Percentiles rank a stretch among this genome's conserved stretches.
These are phyloP conservation scores for Bostrychus sinensis DNA, from an alignment of 2,113 vertebrate genomes.

Conservation along the genomic window DNA sequence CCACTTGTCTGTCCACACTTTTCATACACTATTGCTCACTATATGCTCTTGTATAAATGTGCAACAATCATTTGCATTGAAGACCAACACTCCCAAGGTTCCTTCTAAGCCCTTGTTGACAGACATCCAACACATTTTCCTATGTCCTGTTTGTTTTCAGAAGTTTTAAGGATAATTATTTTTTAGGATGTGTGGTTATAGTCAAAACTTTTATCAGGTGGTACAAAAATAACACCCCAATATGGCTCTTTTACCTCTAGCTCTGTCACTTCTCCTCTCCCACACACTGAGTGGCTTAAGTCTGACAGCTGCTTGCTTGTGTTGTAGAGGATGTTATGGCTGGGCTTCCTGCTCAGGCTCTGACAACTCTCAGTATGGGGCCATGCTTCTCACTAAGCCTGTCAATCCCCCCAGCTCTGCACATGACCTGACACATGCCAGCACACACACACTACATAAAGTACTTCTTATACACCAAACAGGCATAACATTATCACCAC, in stretches of 20 bases:
- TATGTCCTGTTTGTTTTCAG: neutral
- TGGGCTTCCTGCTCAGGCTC: slow-evolving; percentile 38
- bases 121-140: neutral
- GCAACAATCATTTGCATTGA: no score
- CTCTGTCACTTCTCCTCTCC: slow-evolving; percentile 16
- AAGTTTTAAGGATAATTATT: neutral
- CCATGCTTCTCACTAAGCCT: slow-evolving; percentile 49
- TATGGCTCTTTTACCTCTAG: slow-evolving; percentile 3
- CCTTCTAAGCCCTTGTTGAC: no score
- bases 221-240: slow-evolving; percentile 37
- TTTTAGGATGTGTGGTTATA: neutral
- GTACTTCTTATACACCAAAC: neutral
- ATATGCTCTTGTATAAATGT: no score
- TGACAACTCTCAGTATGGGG: slow-evolving; percentile 59
- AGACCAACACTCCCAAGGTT: no score
- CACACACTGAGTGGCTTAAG: slow-evolving; percentile 23
- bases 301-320: slow-evolving; percentile 56
- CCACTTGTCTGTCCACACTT: no score
- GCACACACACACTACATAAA: slow-evolving; percentile 2
- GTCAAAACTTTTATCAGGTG: slow-evolving; percentile 2
- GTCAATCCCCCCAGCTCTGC: slow-evolving; percentile 45
- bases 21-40: no score
- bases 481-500: no score
- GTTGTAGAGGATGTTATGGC: slow-evolving; percentile 36
- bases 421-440: slow-evolving; percentile 57